These are phyloP conservation scores for Oriolus oriolus DNA, from an alignment of 2,113 vertebrate genomes.

Conservation along the genomic window DNA sequence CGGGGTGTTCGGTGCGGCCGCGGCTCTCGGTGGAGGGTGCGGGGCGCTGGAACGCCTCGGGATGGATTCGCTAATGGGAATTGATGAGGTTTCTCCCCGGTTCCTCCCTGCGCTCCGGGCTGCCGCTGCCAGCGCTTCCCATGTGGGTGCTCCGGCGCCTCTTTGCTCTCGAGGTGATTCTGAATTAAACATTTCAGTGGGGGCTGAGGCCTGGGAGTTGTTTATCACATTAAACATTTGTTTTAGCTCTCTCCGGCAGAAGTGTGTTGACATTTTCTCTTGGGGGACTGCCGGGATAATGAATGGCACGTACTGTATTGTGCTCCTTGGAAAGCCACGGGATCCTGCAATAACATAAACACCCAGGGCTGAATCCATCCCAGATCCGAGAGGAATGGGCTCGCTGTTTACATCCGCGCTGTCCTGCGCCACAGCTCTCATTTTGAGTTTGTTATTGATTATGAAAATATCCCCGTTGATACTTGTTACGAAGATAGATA, in stretches of 20 bases:
- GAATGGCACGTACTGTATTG: not conserved
- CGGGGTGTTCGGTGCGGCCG: not conserved
- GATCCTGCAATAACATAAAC: constrained; percentile 5
- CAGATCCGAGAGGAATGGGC: fast-evolving
- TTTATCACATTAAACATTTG: constrained; percentile 16
- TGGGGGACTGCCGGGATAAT: not conserved
- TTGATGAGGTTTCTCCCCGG: not conserved
- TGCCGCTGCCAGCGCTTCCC: not conserved
- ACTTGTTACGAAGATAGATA: fast-evolving
- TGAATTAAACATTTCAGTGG: not conserved
- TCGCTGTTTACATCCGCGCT: not conserved
- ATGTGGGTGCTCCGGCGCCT: not conserved
- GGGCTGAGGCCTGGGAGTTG: not conserved
- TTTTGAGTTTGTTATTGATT: not conserved
- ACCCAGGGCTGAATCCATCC: not conserved
- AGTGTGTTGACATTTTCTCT: constrained; percentile 36
- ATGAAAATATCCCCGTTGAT: not conserved
- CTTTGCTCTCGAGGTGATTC: not conserved
- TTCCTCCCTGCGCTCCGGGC: not conserved
- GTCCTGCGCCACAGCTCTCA: fast-evolving
- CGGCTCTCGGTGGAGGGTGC: not conserved
- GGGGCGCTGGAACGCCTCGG: fast-evolving
- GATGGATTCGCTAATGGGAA: not conserved
- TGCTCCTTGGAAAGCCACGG: not conserved
- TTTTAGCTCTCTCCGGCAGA: not conserved